These are phyloP conservation scores for Diarsia mendica DNA, from an alignment of 2,888 invertebrate species.

Conservation along the genomic window DNA sequence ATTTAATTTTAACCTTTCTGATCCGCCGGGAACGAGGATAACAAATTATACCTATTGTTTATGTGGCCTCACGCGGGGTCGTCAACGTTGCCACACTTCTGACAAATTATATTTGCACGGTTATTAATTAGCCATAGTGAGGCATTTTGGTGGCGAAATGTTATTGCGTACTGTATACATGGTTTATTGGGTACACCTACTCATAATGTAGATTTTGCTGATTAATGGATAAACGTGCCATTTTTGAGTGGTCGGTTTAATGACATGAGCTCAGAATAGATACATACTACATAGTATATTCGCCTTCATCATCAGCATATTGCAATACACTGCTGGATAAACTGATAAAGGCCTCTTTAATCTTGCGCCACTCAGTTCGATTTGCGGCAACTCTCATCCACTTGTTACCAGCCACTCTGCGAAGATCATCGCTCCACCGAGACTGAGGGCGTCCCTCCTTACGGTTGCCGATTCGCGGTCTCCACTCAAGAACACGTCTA, in stretches of 20 bases:
- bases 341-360: too few relatives aligned
- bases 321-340: too few relatives aligned
- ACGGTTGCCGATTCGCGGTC: too few relatives aligned
- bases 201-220: conserved; percentile 6
- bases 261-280: not conserved
- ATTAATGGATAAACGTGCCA: not conserved
- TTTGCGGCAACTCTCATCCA: too few relatives aligned
- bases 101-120: conserved; percentile 63
- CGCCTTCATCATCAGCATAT: not conserved
- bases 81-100: conserved; percentile 58
- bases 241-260: not conserved
- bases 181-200: conserved; percentile 25
- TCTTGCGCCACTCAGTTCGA: too few relatives aligned
- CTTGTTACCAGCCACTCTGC: too few relatives aligned
- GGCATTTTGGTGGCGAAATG: conserved; percentile 17
- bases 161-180: conserved; percentile 13
- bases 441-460: too few relatives aligned
- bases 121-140: conserved; percentile 44
- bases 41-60: conserved; percentile 74
- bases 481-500: too few relatives aligned
- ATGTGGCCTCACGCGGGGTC: conserved; percentile 61
- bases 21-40: conserved; percentile 63
- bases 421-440: too few relatives aligned
- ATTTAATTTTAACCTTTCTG: conserved; percentile 71
- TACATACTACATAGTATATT: not conserved